phyloP scores from a whole-genome alignment of 2,113 vertebrate genomes.

The Carettochelys insculpta region DNA sequence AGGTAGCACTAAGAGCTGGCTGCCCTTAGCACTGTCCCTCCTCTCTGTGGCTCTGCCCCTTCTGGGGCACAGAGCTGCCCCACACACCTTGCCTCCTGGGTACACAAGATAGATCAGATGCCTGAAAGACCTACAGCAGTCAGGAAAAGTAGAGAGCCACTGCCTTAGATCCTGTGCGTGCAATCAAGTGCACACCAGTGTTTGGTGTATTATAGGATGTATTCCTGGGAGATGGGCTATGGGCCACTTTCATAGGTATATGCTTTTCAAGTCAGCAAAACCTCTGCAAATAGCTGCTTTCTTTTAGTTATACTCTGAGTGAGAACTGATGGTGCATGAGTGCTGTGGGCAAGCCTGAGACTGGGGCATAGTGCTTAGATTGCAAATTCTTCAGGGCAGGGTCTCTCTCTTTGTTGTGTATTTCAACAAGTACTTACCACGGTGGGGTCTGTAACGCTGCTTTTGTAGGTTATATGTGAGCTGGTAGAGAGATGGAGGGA shows the following conservation, averaged over 20 bases:
- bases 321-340: background rate
- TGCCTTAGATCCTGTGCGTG: background rate
- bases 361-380: background rate
- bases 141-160: no score
- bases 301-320: background rate
- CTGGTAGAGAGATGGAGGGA: background rate
- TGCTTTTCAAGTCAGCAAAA: accelerated
- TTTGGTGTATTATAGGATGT: background rate
- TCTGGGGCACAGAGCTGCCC: no score
- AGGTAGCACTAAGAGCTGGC: no score
- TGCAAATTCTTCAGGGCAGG: background rate
- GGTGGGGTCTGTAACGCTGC: background rate
- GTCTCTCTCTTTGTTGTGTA: background rate
- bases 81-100: no score
- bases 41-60: no score
- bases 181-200: background rate
- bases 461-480: background rate
- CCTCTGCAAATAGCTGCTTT: background rate
- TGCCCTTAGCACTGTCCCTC: no score
- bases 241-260: background rate
- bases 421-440: background rate
- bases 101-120: no score
- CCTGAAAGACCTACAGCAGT: no score
- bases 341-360: background rate
- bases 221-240: background rate